Conservation (phyloP, 1,140 invertebrate species). For the Hylaeus anthracinus region DNA sequence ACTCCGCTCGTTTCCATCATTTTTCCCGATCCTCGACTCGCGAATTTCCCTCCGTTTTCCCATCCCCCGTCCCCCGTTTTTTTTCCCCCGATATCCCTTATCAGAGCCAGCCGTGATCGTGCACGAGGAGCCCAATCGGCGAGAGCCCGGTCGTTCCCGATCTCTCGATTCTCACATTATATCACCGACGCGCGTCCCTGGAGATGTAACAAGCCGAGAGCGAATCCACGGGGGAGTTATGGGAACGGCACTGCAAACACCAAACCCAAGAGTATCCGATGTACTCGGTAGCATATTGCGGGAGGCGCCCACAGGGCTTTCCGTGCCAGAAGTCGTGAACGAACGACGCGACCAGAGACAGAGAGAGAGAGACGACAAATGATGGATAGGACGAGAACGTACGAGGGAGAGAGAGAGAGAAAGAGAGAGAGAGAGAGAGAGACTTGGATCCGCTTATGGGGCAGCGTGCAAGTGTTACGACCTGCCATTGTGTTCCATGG, state of each 20-base stretch:
- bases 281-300: slow-evolving; percentile 77
- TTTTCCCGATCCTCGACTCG: no score
- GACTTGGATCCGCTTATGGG: slow-evolving; percentile 41
- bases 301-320: slow-evolving; percentile 70
- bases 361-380: no score
- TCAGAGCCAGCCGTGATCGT: neutral
- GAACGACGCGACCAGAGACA: slow-evolving; percentile 18
- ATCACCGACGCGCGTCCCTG: slow-evolving; percentile 67
- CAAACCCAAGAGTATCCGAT: slow-evolving; percentile 73
- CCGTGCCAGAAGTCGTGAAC: slow-evolving; percentile 70
- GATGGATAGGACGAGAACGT: no score
- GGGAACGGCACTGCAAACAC: slow-evolving; percentile 72
- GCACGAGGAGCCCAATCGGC: neutral
- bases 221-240: slow-evolving; percentile 71
- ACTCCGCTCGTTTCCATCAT: no score
- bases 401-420: neutral
- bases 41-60: no score
- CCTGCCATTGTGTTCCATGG: slow-evolving; percentile 63
- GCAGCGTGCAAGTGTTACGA: slow-evolving; percentile 69
- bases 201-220: slow-evolving; percentile 66
- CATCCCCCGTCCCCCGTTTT: no score
- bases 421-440: slow-evolving; percentile 12
- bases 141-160: neutral
- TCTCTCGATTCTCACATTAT: slow-evolving; percentile 78
- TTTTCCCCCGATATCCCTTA: neutral